Conservation (phyloP, 2,797 vertebrate genomes). For the Coluber constrictor region DNA sequence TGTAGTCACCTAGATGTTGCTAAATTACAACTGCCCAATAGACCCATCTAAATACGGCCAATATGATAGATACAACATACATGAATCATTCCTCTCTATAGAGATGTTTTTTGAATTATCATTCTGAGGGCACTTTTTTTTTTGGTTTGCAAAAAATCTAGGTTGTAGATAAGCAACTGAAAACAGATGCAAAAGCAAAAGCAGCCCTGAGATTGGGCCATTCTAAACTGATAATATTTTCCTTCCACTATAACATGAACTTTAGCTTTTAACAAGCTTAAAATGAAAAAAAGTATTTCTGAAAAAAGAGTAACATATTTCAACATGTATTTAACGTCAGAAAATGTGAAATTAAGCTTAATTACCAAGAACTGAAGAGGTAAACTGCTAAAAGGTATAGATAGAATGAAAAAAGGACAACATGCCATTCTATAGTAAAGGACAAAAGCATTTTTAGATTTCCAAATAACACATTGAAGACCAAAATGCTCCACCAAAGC, state of each 20-base stretch:
- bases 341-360: neutral
- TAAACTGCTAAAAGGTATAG: neutral
- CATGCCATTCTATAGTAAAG: slow-evolving; percentile 18
- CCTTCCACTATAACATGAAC: neutral
- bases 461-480: slow-evolving; percentile 26
- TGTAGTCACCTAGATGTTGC: neutral
- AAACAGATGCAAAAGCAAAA: neutral
- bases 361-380: neutral
- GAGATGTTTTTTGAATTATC: neutral
- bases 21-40: neutral
- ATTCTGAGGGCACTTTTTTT: neutral
- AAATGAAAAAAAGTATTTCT: neutral
- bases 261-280: neutral
- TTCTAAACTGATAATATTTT: neutral
- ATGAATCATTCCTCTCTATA: neutral
- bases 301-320: neutral
- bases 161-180: neutral
- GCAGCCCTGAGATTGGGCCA: neutral
- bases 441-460: slow-evolving; percentile 38
- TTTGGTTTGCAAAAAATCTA: neutral
- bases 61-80: neutral
- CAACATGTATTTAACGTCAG: neutral
- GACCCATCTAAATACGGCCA: neutral
- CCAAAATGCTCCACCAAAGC: slow-evolving; percentile 35
- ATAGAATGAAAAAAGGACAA: slow-evolving; percentile 18